Percentiles rank a stretch among this genome's conserved stretches.
phyloP scores from a whole-genome alignment of 1,140 invertebrate genomes.

The Venturia canescens region DNA sequence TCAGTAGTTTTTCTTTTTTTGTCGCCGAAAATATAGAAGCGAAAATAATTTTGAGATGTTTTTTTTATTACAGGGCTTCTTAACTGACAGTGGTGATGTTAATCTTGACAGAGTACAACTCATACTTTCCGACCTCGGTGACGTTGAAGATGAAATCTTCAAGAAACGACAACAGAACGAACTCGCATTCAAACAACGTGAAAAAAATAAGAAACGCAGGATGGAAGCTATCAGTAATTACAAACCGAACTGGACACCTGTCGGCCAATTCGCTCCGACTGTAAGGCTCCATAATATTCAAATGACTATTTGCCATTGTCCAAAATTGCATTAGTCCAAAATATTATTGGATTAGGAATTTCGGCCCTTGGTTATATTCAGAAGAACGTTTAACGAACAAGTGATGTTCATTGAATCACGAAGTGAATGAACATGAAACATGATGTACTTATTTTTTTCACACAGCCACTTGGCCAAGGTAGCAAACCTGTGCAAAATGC shows the following conservation, averaged over 20 bases:
- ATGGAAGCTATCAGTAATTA: constrained; percentile 77
- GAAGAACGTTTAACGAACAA: no score
- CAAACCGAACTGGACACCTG: constrained; percentile 83
- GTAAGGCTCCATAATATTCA: constrained; percentile 67
- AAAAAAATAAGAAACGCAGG: constrained; percentile 83
- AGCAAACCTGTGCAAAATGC: constrained; percentile 80
- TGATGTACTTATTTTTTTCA: constrained; percentile 49
- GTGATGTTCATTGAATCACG: no score
- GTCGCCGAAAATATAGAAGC: no score
- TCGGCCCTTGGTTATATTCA: no score
- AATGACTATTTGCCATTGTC: no score
- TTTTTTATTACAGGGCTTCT: constrained; percentile 84
- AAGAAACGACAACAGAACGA: constrained; percentile 93
- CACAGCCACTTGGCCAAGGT: constrained; percentile 75
- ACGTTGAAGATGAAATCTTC: constrained; percentile 98
- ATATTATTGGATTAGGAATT: no score
- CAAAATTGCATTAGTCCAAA: constrained; percentile 9
- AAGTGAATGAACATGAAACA: neutral
- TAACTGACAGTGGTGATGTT: constrained; percentile 96
- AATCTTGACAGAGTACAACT: constrained; percentile 95
- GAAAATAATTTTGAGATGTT: neutral
- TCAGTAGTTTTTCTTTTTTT: neutral
- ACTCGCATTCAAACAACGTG: constrained; percentile 85
- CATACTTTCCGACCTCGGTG: constrained; percentile 95
- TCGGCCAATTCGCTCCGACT: constrained; percentile 86